A percentile compares a stretch with the other conserved stretches of the same genome.
These are phyloP conservation scores for Sphenopsis melanotis DNA, from an alignment of 2,797 vertebrate species.

Conservation along the genomic window DNA sequence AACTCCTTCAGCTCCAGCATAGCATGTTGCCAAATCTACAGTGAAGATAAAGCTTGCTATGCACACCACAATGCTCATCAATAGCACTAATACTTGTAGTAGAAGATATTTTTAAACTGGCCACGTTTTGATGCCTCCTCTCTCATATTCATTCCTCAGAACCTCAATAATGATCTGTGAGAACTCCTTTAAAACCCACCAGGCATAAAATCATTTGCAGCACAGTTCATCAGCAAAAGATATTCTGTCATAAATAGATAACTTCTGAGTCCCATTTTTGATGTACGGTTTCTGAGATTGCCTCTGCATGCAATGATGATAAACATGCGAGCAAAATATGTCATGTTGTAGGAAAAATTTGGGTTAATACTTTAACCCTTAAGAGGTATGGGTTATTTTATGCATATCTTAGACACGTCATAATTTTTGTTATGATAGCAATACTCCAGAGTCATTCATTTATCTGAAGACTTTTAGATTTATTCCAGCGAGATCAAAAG, in stretches of 20 bases:
- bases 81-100: neutral
- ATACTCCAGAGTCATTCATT: neutral
- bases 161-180: neutral
- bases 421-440: neutral
- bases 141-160: neutral
- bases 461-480: neutral
- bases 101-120: neutral
- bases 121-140: neutral
- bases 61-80: neutral
- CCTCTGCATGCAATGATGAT: neutral
- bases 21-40: neutral
- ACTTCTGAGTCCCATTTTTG: neutral
- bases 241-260: slow-evolving; percentile 10
- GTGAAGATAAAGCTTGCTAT: neutral
- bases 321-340: neutral
- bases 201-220: slow-evolving; percentile 37
- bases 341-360: neutral
- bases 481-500: neutral
- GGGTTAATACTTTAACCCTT: neutral
- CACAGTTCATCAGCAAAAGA: neutral
- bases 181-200: slow-evolving; percentile 16
- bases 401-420: neutral
- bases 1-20: neutral
- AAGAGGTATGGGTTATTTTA: neutral
- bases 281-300: neutral